Conservation (phyloP, 2,797 vertebrate species). For the Taenioides sp. region DNA sequence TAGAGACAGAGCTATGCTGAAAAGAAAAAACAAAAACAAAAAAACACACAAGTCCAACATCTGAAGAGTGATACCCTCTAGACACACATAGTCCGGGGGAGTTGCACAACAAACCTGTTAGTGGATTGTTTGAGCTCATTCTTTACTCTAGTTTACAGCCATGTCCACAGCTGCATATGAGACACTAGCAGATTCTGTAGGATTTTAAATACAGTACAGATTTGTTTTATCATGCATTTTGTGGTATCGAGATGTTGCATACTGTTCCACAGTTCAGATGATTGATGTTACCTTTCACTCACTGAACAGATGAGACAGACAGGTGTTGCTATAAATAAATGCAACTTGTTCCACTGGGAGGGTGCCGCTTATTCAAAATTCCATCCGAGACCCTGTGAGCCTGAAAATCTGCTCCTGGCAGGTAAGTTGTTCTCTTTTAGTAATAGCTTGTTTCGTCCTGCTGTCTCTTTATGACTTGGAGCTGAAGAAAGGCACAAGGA, state of each 20-base stretch:
- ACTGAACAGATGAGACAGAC: constrained; percentile 40
- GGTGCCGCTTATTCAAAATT: background rate
- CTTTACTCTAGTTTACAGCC: constrained; percentile 41
- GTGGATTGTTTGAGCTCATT: constrained; percentile 4
- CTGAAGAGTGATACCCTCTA: constrained; percentile 16
- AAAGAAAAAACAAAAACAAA: no score
- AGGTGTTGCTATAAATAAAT: constrained; percentile 44
- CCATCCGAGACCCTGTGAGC: constrained; percentile 31
- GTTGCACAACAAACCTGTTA: constrained; percentile 9
- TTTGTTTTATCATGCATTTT: constrained; percentile 29
- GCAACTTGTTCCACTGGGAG: constrained; percentile 28
- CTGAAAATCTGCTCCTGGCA: constrained; percentile 27
- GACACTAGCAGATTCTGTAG: constrained; percentile 58
- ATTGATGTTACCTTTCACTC: constrained; percentile 36
- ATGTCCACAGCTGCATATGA: constrained; percentile 41
- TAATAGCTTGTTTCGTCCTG: constrained; percentile 5
- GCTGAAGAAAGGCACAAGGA: constrained; percentile 61
- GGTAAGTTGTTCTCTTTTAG: constrained; percentile 12
- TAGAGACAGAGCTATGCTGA: constrained; percentile 33
- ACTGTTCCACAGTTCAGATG: constrained; percentile 46
- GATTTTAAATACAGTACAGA: constrained; percentile 56
- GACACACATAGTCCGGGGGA: background rate
- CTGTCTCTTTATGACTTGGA: constrained; percentile 24
- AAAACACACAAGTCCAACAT: background rate
- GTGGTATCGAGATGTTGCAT: constrained; percentile 42